Evolutionary conservation across 2,113 vertebrate genomes (phyloP).

Genomic region (Baryphthengus martii): DNA sequence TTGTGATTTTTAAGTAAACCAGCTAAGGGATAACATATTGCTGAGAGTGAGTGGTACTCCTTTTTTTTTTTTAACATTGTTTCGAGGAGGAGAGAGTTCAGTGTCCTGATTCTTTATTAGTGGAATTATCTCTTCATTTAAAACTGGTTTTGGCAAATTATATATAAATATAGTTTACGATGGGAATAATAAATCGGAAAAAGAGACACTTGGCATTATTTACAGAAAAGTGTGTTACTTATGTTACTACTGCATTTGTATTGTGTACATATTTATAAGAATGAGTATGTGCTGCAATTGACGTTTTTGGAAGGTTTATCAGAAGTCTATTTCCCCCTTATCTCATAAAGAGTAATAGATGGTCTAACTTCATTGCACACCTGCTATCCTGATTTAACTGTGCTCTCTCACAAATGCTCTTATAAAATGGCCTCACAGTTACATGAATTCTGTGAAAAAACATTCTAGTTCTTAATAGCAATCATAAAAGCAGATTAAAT

Average conservation of each 20-base stretch:
- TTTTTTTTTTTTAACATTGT: neutral
- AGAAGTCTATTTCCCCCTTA: neutral
- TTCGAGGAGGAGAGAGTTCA: neutral
- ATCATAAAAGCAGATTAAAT: neutral
- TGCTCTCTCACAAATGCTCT: neutral
- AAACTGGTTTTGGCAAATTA: neutral
- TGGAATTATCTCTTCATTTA: neutral
- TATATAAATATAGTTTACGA: neutral
- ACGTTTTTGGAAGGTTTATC: neutral
- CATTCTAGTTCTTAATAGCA: neutral
- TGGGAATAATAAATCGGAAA: neutral
- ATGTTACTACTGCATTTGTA: neutral
- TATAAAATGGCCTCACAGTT: neutral
- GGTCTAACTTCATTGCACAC: neutral
- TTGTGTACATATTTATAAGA: neutral
- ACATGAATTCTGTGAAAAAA: neutral
- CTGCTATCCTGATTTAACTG: neutral
- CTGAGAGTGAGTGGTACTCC: neutral
- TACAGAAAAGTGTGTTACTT: neutral
- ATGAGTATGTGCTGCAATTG: neutral
- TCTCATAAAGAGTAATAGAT: neutral
- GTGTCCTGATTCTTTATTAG: neutral
- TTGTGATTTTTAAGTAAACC: neutral
- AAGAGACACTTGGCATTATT: neutral
- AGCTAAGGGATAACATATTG: neutral